Conservation (phyloP, 2,888 invertebrate genomes). For the Mythimna impura region DNA sequence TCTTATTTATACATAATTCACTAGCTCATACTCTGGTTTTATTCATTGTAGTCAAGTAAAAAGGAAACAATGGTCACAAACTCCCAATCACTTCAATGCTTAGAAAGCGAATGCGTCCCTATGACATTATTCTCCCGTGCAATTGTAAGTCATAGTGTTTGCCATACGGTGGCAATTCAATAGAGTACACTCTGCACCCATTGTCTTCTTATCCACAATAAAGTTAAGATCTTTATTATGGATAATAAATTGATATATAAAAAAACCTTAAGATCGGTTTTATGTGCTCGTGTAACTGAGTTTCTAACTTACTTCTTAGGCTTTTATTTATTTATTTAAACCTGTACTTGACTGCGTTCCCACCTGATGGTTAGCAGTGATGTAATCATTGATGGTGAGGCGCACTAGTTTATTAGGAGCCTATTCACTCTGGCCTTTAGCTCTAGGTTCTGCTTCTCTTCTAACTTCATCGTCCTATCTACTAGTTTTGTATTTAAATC, state of each 20-base stretch:
- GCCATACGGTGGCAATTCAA: conserved; percentile 29
- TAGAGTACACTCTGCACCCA: conserved; percentile 25
- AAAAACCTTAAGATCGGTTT: conserved; percentile 24
- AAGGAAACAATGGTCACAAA: conserved; percentile 17
- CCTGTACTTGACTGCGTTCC: no score
- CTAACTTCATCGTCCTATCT: conserved; percentile 7
- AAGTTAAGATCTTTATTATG: conserved; percentile 35
- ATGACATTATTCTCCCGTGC: conserved; percentile 12
- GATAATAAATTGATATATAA: no score
- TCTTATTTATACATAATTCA: not conserved
- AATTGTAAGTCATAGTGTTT: conserved; percentile 34
- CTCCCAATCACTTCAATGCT: conserved; percentile 20
- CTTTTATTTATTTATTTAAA: no score
- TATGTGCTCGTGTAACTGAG: conserved; percentile 33
- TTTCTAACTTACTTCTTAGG: conserved; percentile 34
- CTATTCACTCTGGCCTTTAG: no score
- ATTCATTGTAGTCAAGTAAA: not conserved
- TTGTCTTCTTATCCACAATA: conserved; percentile 36
- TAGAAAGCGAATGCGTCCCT: conserved; percentile 24
- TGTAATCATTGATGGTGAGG: no score
- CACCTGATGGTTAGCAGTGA: no score
- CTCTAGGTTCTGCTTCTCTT: not conserved
- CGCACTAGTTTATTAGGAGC: no score
- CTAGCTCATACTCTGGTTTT: not conserved
- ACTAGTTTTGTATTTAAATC: not conserved